Conservation (phyloP, 2,888 invertebrate species). For the Trileptium ribeirensis region DNA sequence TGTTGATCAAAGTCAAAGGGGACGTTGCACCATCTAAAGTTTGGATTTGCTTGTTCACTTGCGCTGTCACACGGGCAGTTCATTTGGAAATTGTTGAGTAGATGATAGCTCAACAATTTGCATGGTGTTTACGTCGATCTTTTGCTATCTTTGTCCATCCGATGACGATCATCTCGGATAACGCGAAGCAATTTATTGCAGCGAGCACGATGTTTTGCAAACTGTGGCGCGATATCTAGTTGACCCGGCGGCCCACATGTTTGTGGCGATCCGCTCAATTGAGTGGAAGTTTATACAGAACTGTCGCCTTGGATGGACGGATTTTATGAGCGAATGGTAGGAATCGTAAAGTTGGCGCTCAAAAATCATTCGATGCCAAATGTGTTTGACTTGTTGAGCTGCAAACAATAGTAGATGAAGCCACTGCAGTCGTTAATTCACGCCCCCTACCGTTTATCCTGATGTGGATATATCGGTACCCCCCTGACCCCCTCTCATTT, state of each 20-base stretch:
- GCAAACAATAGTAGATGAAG: constrained; percentile 2
- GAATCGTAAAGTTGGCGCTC: background rate
- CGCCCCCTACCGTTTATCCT: background rate
- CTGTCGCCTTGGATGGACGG: background rate
- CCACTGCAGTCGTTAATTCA: constrained; percentile 8
- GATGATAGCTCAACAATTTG: constrained; percentile 45
- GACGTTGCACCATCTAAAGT: background rate
- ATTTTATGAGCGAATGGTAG: background rate
- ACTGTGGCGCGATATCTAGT: constrained; percentile 31
- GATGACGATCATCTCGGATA: constrained; percentile 49
- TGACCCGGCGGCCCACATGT: background rate
- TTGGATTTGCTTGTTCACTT: constrained; percentile 22
- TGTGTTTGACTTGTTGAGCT: background rate
- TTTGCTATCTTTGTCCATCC: constrained; percentile 41
- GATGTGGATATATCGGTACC: background rate
- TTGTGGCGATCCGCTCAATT: background rate
- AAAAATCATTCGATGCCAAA: background rate
- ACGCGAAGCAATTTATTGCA: constrained; percentile 50
- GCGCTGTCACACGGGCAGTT: constrained; percentile 14
- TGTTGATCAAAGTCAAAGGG: background rate
- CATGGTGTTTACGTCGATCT: constrained; percentile 46
- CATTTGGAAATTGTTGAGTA: constrained; percentile 25
- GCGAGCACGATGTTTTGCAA: constrained; percentile 18
- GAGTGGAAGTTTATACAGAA: constrained; percentile 4
- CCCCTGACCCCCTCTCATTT: constrained; percentile 1